A percentile compares a stretch with the other conserved stretches of the same genome.
These are phyloP conservation scores for Colaptes auratus DNA, from an alignment of 2,113 vertebrate genomes.

Conservation along the genomic window DNA sequence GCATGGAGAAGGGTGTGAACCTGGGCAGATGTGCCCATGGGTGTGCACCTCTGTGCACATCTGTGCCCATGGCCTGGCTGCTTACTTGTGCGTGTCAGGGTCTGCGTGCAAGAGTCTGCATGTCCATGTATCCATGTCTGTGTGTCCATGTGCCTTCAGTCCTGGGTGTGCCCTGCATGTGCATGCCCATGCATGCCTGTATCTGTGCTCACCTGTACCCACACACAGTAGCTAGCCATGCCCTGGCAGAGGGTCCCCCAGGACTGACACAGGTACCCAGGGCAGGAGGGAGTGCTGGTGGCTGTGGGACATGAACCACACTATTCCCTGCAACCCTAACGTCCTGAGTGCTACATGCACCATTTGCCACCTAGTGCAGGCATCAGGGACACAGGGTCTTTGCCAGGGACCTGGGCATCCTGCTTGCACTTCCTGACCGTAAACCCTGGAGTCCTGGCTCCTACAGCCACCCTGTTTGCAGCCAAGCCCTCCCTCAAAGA, in stretches of 20 bases:
- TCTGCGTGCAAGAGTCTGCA: accelerated
- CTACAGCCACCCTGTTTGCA: background rate
- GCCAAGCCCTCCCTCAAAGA: background rate
- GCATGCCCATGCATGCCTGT: accelerated
- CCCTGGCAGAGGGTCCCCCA: background rate
- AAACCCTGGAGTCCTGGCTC: background rate
- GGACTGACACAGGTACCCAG: background rate
- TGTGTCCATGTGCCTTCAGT: too few relatives aligned
- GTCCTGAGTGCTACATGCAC: background rate
- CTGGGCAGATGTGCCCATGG: background rate
- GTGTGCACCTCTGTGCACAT: background rate
- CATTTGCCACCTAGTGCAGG: background rate
- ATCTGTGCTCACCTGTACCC: background rate
- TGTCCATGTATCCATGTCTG: too few relatives aligned
- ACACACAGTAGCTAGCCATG: background rate
- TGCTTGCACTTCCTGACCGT: background rate
- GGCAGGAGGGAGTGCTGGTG: background rate
- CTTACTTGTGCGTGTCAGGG: background rate
- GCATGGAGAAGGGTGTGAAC: background rate
- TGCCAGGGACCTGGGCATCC: background rate
- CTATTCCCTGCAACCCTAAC: accelerated
- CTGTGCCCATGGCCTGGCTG: accelerated
- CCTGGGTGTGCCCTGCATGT: background rate
- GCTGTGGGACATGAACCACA: accelerated
- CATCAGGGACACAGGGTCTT: accelerated